Conservation (phyloP, 2,113 vertebrate genomes). For the Aptenodytes patagonicus region DNA sequence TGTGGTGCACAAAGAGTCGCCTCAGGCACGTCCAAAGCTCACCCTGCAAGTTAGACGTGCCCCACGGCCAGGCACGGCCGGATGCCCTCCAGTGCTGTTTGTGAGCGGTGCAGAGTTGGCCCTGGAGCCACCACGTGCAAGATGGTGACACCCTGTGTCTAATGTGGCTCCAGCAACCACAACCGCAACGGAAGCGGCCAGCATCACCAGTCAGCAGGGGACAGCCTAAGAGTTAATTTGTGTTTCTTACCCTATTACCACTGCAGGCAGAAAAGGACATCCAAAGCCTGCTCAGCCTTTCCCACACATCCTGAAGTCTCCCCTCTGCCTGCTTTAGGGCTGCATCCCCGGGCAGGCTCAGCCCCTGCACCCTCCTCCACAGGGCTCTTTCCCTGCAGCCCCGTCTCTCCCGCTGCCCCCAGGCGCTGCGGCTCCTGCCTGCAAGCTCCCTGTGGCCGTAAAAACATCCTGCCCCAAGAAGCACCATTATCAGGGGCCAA, state of each 20-base stretch:
- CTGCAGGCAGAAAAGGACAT: background rate
- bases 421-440: background rate
- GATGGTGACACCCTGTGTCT: background rate
- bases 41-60: background rate
- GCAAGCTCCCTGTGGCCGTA: background rate
- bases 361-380: background rate
- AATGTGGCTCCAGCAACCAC: background rate
- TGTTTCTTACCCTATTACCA: background rate
- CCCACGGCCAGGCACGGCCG: rapidly evolving
- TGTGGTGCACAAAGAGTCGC: rapidly evolving
- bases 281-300: background rate
- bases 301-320: background rate
- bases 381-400: background rate
- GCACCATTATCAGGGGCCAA: rapidly evolving
- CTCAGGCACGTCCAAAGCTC: background rate
- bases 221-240: background rate
- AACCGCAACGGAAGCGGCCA: rapidly evolving
- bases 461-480: background rate
- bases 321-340: background rate
- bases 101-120: background rate
- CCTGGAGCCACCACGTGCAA: rapidly evolving
- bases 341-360: background rate
- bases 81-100: too few relatives aligned
- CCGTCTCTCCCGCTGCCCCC: too few relatives aligned
- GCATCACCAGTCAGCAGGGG: background rate